Evolutionary conservation across 2,797 vertebrate species (phyloP).

Genomic region (Schizopygopsis malacanthus): DNA sequence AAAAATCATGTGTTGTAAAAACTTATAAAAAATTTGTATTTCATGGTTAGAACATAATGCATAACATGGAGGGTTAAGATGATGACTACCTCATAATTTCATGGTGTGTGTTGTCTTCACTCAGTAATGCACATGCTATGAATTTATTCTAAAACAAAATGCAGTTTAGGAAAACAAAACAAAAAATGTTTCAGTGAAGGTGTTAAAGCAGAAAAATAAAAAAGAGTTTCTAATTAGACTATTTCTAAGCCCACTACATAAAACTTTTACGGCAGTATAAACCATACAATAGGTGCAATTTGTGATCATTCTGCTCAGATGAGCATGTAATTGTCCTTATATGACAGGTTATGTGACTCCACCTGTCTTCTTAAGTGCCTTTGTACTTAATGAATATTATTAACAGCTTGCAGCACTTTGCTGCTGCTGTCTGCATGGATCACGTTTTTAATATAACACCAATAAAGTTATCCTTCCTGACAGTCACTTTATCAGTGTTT

Average conservation of each 20-base stretch:
- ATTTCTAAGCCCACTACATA: neutral
- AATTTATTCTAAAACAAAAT: no score
- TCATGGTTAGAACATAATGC: no score
- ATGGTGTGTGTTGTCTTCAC: no score
- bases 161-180: no score
- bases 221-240: neutral
- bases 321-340: neutral
- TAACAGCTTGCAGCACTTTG: neutral
- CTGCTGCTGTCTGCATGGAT: neutral
- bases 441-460: neutral
- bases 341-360: neutral
- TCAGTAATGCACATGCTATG: no score
- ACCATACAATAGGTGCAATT: neutral
- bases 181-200: no score
- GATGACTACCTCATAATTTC: no score
- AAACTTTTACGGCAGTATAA: neutral
- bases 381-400: neutral
- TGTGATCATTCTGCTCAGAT: slow-evolving; percentile 1
- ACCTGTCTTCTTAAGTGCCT: neutral
- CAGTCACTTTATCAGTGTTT: neutral
- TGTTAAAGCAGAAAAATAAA: neutral
- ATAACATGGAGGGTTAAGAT: no score
- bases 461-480: neutral
- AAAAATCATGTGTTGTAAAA: no score
- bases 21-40: no score